These are phyloP conservation scores for Orchesellides sinensis DNA, from an alignment of 2,888 invertebrate genomes.

Conservation along the genomic window DNA sequence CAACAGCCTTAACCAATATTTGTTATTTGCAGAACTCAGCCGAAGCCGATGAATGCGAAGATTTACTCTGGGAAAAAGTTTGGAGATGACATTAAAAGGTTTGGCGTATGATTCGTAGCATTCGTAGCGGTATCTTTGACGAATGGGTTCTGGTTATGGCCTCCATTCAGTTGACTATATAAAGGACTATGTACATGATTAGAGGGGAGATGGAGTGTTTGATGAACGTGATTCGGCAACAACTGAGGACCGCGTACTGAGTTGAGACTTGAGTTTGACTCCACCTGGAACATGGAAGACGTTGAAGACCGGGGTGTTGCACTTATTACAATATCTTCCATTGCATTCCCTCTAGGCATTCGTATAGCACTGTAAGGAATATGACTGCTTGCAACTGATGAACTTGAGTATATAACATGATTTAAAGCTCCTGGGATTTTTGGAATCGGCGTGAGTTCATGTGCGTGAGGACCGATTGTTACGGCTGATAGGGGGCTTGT, in stretches of 20 bases:
- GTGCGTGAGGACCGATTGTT: conserved; percentile 32
- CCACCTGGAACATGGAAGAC: conserved; percentile 53
- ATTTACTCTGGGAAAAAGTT: conserved; percentile 60
- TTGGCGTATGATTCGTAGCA: conserved; percentile 40
- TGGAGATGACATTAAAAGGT: conserved; percentile 68
- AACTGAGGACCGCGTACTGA: background rate
- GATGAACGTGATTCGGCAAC: background rate
- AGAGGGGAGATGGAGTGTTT: conserved; percentile 14
- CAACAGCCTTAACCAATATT: background rate
- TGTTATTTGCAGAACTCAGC: no score
- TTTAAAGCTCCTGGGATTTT: conserved; percentile 54
- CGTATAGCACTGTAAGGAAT: conserved; percentile 29
- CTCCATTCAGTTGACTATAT: conserved; percentile 22
- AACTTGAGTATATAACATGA: conserved; percentile 64
- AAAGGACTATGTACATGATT: conserved; percentile 39
- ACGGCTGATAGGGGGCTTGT: conserved; percentile 57
- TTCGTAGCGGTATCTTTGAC: conserved; percentile 24
- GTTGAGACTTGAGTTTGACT: conserved; percentile 3
- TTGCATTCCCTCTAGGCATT: conserved; percentile 15
- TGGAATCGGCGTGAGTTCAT: conserved; percentile 67
- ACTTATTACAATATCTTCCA: conserved; percentile 29
- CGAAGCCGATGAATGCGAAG: no score
- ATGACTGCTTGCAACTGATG: conserved; percentile 56
- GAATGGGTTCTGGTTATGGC: conserved; percentile 57
- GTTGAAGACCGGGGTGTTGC: conserved; percentile 28